Evolutionary conservation across 2,113 vertebrate genomes (phyloP).

Genomic region (Glaucidium brasilianum): DNA sequence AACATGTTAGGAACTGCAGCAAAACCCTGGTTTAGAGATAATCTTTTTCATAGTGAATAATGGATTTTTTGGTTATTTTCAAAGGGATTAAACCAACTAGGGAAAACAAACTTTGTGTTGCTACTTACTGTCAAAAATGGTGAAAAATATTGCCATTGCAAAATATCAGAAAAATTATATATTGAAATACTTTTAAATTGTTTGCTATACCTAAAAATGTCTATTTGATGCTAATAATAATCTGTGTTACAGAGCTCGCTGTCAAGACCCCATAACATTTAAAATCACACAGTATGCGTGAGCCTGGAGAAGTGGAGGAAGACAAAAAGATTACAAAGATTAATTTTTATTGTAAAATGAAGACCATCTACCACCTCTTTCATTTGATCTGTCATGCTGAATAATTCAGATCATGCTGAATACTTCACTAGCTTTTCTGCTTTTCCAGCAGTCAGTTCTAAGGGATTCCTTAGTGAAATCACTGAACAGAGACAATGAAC

Average conservation of each 20-base stretch:
- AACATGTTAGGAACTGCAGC: not conserved
- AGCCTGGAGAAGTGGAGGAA: not conserved
- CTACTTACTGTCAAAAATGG: not conserved
- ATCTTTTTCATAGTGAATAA: not conserved
- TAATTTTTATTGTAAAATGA: not conserved
- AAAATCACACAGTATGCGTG: not conserved
- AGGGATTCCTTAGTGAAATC: not conserved
- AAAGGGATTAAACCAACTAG: not conserved
- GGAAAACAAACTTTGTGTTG: not conserved
- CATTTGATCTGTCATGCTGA: not conserved
- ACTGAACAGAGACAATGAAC: not conserved
- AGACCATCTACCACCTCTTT: not conserved
- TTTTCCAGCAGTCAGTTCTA: not conserved
- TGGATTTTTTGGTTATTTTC: not conserved
- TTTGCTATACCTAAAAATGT: not conserved
- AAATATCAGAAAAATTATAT: not conserved
- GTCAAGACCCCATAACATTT: not conserved
- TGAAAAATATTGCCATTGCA: not conserved
- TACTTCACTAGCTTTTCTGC: not conserved
- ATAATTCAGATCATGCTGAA: not conserved
- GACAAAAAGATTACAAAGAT: not conserved
- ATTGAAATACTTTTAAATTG: not conserved
- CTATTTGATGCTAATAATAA: not conserved
- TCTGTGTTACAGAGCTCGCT: not conserved
- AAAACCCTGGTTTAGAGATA: not conserved